Evolutionary conservation across 2,888 invertebrate genomes (phyloP).

Genomic region (Plemyria rubiginata): DNA sequence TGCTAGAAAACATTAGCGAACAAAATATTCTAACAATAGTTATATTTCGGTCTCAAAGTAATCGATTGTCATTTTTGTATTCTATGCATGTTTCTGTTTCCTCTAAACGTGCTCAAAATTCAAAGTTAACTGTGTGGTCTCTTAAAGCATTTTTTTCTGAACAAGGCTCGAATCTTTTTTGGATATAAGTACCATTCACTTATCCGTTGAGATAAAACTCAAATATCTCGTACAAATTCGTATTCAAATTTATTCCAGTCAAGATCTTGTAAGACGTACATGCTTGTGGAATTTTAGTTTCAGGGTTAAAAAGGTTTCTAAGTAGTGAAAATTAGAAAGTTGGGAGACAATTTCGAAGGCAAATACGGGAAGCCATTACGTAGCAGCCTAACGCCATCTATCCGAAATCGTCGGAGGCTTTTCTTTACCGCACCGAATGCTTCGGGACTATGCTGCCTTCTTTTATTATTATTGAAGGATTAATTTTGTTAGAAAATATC

Average conservation of each 20-base stretch:
- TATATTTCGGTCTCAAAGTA: neutral
- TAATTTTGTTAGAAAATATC: constrained; percentile 29
- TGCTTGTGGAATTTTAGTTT: constrained; percentile 24
- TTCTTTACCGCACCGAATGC: constrained; percentile 74
- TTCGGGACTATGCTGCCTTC: constrained; percentile 68
- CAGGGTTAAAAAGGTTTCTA: constrained; percentile 33
- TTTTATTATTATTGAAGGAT: constrained; percentile 36
- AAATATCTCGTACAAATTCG: constrained; percentile 47
- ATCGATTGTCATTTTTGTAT: constrained; percentile 25
- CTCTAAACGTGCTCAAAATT: constrained; percentile 29
- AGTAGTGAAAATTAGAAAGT: constrained; percentile 48
- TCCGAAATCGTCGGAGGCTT: constrained; percentile 81
- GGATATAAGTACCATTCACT: constrained; percentile 41
- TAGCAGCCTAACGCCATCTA: constrained; percentile 80
- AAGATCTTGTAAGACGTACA: constrained; percentile 48
- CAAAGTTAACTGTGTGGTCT: constrained; percentile 35
- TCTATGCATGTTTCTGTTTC: constrained; percentile 25
- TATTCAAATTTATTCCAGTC: constrained; percentile 61
- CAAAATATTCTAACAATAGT: neutral
- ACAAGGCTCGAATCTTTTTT: constrained; percentile 34
- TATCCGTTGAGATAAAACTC: constrained; percentile 49
- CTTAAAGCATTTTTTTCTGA: constrained; percentile 30
- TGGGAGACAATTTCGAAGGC: constrained; percentile 45
- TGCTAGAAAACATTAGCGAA: neutral
- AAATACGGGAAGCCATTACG: constrained; percentile 64